Conservation (phyloP, 2,888 invertebrate species). For the Protophormia terraenovae region DNA sequence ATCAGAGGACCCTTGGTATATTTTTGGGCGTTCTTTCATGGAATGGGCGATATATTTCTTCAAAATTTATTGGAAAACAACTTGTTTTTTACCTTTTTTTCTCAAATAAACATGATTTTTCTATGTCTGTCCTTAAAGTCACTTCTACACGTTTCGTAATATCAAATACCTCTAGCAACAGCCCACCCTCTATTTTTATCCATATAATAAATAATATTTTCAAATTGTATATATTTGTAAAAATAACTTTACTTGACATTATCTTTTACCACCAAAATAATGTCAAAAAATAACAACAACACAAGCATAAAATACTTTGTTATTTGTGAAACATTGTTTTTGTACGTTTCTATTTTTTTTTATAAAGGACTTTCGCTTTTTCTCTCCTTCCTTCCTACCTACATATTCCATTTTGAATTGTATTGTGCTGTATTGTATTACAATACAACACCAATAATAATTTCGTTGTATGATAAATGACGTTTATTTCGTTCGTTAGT, state of each 20-base stretch:
- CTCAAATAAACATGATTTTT: not conserved
- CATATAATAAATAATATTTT: not conserved
- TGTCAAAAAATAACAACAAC: not conserved
- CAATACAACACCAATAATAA: not conserved
- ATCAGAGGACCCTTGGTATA: no score
- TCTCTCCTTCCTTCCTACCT: not conserved
- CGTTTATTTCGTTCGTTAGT: slow-evolving; percentile 20
- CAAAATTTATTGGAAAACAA: not conserved
- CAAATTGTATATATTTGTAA: not conserved
- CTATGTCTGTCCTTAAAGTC: not conserved
- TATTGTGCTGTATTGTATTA: not conserved
- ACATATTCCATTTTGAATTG: not conserved
- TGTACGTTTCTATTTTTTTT: not conserved
- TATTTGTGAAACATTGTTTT: not conserved
- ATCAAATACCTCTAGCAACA: not conserved
- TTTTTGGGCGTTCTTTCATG: no score
- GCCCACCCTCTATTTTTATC: not conserved
- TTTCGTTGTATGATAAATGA: slow-evolving; percentile 28
- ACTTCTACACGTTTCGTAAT: not conserved
- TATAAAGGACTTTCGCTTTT: not conserved
- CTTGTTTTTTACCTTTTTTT: not conserved
- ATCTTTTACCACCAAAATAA: slow-evolving; percentile 26
- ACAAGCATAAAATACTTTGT: not conserved
- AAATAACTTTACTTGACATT: slow-evolving; percentile 13
- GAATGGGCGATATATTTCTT: not conserved